Evolutionary conservation across 2,113 vertebrate genomes (phyloP), one percentile per base, ranked within the genome.

Genomic region (Pavo muticus): DNA sequence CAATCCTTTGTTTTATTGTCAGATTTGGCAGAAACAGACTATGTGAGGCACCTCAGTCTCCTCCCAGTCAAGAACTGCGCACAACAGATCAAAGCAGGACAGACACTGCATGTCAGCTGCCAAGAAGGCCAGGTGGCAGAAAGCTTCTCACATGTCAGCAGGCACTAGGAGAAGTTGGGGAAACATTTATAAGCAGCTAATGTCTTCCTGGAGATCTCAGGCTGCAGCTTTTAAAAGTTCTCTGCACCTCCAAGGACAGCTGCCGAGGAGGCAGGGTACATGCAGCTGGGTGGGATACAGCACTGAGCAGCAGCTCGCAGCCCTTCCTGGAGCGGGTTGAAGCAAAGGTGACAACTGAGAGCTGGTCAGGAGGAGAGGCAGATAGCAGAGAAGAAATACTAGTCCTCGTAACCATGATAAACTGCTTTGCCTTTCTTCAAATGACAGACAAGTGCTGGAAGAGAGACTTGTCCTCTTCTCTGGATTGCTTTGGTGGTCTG

Each of bases 51-150:
- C 1, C 1, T 84, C 61, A 77, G 76, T 65, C 73, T 75, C 60
- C 59, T 90, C 82, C 70, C 11, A 8, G 71, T 93, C 87, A 87
- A 89, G 74, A 59, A 2, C 15, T 0, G 0, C 25, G 63, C 2
- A 3, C 78, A 23, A 45, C 63, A 91, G 84, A 96, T 96, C 91
- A 93, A 95, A 95, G 96, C 6, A 0, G 68, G 85, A 94, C 57
- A 87, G 65, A 87, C 20, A 13, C 25, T 44, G 70, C 42, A 70
- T 69, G 29, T 40, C 69, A 54, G 78, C 89, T 94, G 93, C 93
- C 94, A 96, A 94, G 87, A 96, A 79, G 63, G 10, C 93, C 91
- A 96, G 96, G 94, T 96, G 93, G 93, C 90, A 96, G 90, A 96
- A 91, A 91, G 84, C 71, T 95, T 90, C 84, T 96, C 91, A 50